Percentiles rank a stretch among this genome's conserved stretches.
Conservation (phyloP, 2,113 vertebrate species). For the Fulica atra region DNA sequence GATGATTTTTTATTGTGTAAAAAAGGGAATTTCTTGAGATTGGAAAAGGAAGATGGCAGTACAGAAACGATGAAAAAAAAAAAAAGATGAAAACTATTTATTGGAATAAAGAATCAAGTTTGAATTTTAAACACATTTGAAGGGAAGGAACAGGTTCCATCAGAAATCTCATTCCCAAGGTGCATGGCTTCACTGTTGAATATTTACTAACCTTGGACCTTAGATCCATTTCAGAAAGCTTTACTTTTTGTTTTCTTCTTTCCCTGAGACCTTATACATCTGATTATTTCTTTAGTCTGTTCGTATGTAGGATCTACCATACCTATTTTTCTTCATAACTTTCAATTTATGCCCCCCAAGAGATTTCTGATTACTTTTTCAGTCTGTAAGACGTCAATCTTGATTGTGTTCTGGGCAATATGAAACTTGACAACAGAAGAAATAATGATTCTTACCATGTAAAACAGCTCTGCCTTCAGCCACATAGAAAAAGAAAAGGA, state of each 20-base stretch:
- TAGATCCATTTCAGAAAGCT: background rate
- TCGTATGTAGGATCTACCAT: background rate
- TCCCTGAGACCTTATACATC: background rate
- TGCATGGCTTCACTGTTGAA: background rate
- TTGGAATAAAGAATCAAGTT: background rate
- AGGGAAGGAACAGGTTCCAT: background rate
- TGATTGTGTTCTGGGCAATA: background rate
- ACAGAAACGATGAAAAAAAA: background rate
- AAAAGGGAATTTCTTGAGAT: background rate
- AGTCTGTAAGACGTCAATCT: background rate
- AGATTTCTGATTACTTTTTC: background rate
- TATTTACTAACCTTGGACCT: background rate
- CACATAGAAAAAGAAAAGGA: background rate
- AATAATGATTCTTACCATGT: background rate
- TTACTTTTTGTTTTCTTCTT: background rate
- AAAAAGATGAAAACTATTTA: background rate
- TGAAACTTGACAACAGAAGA: background rate
- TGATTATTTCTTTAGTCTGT: background rate
- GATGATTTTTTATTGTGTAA: background rate
- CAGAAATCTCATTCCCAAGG: background rate
- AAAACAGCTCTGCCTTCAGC: background rate
- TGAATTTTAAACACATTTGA: background rate
- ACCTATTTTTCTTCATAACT: background rate
- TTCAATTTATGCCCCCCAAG: background rate
- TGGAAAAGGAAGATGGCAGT: background rate